A percentile compares a stretch with the other conserved stretches of the same genome.
These are phyloP conservation scores for Pseudanteris insignis DNA, from an alignment of 2,888 invertebrate genomes.

Conservation along the genomic window DNA sequence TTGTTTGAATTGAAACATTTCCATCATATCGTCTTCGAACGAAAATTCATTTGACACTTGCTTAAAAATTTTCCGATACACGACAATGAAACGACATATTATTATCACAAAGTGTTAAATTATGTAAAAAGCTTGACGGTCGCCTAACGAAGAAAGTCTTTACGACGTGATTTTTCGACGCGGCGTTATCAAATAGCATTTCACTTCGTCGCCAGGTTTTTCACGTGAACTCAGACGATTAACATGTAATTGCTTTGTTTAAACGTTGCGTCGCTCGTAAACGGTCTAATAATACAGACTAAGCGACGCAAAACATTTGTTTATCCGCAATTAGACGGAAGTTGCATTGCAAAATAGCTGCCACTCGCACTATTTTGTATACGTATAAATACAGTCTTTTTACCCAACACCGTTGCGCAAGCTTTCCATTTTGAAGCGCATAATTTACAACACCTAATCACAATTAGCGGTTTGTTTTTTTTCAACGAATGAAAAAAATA, in stretches of 20 bases:
- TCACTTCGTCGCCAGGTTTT: background rate
- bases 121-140: background rate
- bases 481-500: too few relatives aligned
- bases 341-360: too few relatives aligned
- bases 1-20: background rate
- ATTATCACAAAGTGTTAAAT: background rate
- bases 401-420: too few relatives aligned
- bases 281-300: background rate
- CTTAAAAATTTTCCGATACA: background rate
- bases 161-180: background rate
- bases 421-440: too few relatives aligned
- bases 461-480: too few relatives aligned
- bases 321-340: too few relatives aligned
- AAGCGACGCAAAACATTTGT: background rate
- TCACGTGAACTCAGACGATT: too few relatives aligned
- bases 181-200: conserved; percentile 1
- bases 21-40: too few relatives aligned
- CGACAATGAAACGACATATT: background rate
- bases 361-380: too few relatives aligned
- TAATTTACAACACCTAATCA: too few relatives aligned
- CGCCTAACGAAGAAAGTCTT: too few relatives aligned
- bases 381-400: too few relatives aligned
- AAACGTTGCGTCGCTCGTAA: background rate
- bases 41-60: background rate
- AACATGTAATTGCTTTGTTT: background rate